Percentiles rank a stretch among this genome's conserved stretches.
phyloP scores from a whole-genome alignment of 2,113 vertebrate species.

The Sisor rabdophorus region DNA sequence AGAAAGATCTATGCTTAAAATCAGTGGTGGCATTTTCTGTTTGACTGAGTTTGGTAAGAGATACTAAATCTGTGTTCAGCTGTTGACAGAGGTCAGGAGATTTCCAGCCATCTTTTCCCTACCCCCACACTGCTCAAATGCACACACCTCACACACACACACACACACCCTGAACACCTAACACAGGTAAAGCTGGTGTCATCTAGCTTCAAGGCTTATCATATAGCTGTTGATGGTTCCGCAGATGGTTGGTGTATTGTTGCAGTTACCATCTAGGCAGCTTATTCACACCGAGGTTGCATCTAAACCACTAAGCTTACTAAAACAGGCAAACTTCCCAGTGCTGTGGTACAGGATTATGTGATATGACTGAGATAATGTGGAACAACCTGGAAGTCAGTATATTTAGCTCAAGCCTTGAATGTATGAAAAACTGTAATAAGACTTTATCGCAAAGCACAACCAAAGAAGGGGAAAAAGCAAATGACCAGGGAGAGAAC shows the following conservation, averaged over 20 bases:
- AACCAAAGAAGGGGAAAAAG: background rate
- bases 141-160: conserved; percentile 3
- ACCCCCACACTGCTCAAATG: background rate
- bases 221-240: conserved; percentile 30
- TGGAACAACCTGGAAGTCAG: background rate
- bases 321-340: conserved; percentile 7
- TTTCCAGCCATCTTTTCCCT: background rate
- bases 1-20: background rate
- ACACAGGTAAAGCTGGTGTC: conserved; percentile 28
- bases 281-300: background rate
- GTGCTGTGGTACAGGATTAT: background rate
- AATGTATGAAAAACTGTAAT: conserved; percentile 1
- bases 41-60: background rate
- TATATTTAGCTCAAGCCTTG: background rate
- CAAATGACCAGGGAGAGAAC: conserved; percentile 23
- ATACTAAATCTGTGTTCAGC: background rate
- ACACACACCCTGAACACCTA: conserved; percentile 14
- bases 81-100: background rate
- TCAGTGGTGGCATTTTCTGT: conserved; percentile 8
- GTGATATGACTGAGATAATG: conserved; percentile 5
- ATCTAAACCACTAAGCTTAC: conserved; percentile 21
- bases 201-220: conserved; percentile 26
- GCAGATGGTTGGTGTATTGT: conserved; percentile 19
- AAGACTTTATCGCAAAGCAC: background rate
- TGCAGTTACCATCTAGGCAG: conserved; percentile 8